Percentiles rank a stretch among this genome's conserved stretches.
Conservation (phyloP, 2,113 vertebrate genomes). For the Osmerus eperlanus region DNA sequence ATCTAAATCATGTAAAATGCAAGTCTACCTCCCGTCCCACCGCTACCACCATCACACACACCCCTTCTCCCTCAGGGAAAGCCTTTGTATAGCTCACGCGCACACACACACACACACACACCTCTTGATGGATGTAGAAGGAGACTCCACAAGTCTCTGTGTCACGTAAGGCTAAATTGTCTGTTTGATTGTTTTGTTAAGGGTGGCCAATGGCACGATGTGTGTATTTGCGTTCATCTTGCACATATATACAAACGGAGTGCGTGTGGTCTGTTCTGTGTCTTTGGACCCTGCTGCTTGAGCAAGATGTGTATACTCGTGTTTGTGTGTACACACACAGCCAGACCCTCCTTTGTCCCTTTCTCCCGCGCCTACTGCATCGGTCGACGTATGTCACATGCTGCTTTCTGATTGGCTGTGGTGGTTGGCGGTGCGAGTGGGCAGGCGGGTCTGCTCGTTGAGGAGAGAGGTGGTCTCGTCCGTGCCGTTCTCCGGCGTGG, state of each 20-base stretch:
- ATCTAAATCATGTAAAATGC: conserved; percentile 17
- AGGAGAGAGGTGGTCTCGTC: conserved; percentile 89
- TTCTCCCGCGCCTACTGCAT: neutral
- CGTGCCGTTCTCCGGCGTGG: conserved; percentile 54
- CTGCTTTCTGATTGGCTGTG: conserved; percentile 63
- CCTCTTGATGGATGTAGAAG: too few species aligned
- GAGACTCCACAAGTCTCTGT: too few species aligned
- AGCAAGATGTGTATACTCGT: conserved; percentile 3
- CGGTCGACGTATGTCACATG: conserved; percentile 47
- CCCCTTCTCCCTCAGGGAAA: too few species aligned
- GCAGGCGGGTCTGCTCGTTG: conserved; percentile 82
- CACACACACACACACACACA: conserved; percentile 2
- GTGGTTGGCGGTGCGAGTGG: conserved; percentile 69
- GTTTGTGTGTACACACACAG: conserved; percentile 7
- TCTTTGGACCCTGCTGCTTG: conserved; percentile 28
- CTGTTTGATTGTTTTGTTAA: too few species aligned
- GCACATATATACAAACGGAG: conserved; percentile 42
- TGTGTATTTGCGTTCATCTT: conserved; percentile 13
- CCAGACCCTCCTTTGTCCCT: neutral
- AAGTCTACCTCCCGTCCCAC: neutral
- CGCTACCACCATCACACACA: neutral
- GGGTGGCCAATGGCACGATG: neutral
- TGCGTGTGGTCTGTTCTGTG: conserved; percentile 35
- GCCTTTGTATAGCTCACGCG: neutral
- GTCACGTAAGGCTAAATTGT: too few species aligned